Evolutionary conservation across 23 tunicate species (phyloP), one percentile per base, ranked within the genome.

Genomic region (Phallusia fumigata): DNA sequence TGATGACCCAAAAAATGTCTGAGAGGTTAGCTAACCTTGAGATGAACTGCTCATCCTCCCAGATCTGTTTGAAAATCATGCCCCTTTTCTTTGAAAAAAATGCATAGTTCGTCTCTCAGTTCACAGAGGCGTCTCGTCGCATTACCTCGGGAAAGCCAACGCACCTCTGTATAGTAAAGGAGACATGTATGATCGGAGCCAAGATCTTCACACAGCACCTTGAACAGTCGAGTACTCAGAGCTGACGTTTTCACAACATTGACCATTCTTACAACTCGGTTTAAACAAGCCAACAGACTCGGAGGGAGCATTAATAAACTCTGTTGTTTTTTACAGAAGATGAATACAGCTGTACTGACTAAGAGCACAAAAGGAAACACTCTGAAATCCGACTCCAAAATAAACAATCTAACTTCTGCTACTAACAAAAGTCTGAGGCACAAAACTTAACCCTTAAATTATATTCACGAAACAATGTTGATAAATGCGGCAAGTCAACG

Each of bases 1-100:
- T 85, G 35, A 85, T 30, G 74, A 77, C 83, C 78, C 65, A 80
- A 36, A 88, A 88, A 83, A 88, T 88, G 87, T 88, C 92, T 73
- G 92, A 78, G 49, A 83, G 79, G 86, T 88, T 83, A 40, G 53
- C 86, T 65, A 83, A 75, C 10, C 80, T 83, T 83, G 44, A 18
- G 80, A 83, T 83, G 75, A 83, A 83, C 31, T 75, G 65, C 86
- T 83, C 80, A 65, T 75, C 65, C 65, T n/a, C 35, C 81, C 81
- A 83, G 31, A 83, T 75, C 65, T 35, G 8, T 83, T 83, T 33
- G 65, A 75, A 83, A 75, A 45, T 75, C 85, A 49, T 82, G 85
- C 33, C 72, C 50, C 80, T 82, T 72, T 50, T 73, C 80, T 36
- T n/a, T 33, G 35, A 82, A 82, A 82, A 82, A 73, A 11, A 31